Base-by-base conservation (phyloP, 2,113 vertebrate genomes). In the Lamprotornis superbus region DNA sequence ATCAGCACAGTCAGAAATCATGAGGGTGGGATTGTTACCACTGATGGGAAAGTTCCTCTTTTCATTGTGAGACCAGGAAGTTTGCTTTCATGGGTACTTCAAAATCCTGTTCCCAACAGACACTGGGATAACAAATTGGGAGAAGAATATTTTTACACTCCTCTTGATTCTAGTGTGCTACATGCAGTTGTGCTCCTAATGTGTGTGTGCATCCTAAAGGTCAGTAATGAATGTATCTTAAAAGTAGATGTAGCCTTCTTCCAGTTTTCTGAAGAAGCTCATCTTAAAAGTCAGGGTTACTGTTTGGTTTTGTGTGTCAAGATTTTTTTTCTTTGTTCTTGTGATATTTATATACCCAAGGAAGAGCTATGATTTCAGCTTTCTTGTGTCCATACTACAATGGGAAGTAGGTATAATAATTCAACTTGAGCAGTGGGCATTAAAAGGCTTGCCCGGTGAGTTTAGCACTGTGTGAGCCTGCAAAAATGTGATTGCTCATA, bases 361-460 rank as follows among this genome's bases (percentile, higher is more conserved):
- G 56, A 83, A 44, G 37, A 68, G 28, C 11, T 65, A 8, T 8
- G 11, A 49, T 91, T 89, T 53, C 13, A 28, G 22, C 70, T 91
- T 70, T 65, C 20, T 53, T 7, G 2, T 28, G 31, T 14, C 28
- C 0, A 0, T 7, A 2, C 15, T 39, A 7, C 35, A 82, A 9
- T 44, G 49, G 33, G 57, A 82, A 63, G 23, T 39, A 31, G 40
- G 60, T 55, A 33, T 44, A 40, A 31, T 33, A 33, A 47, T 15
- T 76, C 63, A 44, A 69, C 46, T 77, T 81, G 9, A 70, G 39
- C 27, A 55, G 47, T 46, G 42, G 55, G 19, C 9, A 44, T 25
- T 70, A 14, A 3, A 3, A 55, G 35, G 27, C 73, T 74, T 78
- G 31, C 28, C 24, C 1, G 1, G 39, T 71, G 70, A 76, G 30